Evolutionary conservation across 64 coral and sea anemone species (phyloP).

Genomic region (Trachythela sp.): DNA sequence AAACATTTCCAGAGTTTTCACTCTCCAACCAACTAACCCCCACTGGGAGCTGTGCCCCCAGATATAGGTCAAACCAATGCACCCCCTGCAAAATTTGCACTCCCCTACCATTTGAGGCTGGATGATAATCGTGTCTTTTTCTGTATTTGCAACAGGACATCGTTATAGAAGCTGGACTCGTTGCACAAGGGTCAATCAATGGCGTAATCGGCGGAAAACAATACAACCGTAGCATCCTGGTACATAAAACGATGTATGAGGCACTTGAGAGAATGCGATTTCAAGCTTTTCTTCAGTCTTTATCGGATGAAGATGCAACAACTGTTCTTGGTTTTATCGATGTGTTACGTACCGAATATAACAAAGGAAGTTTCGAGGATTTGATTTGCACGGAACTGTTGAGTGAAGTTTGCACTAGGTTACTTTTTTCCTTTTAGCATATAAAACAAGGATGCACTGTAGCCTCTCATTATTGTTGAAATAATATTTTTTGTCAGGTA

Average conservation of each 20-base stretch:
- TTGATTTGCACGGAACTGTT: neutral
- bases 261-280: constrained; percentile 50
- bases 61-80: too few relatives aligned
- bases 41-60: too few relatives aligned
- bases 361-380: neutral
- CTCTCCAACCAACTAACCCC: too few relatives aligned
- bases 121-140: neutral
- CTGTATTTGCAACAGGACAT: constrained; percentile 9
- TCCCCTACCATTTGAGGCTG: too few relatives aligned
- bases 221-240: constrained; percentile 50
- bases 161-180: constrained; percentile 38
- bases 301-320: neutral
- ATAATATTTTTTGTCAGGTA: neutral
- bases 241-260: constrained; percentile 63
- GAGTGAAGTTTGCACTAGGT: neutral
- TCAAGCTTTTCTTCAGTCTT: neutral
- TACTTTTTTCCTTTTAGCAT: neutral
- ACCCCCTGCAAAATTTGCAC: too few relatives aligned
- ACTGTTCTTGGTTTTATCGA: neutral
- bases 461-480: neutral
- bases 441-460: too few relatives aligned
- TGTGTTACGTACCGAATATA: neutral
- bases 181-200: constrained; percentile 52
- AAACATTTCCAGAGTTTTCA: too few relatives aligned
- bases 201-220: constrained; percentile 36